These are phyloP conservation scores for Ceratina japonica DNA, from an alignment of 1,140 invertebrate species.

Conservation along the genomic window DNA sequence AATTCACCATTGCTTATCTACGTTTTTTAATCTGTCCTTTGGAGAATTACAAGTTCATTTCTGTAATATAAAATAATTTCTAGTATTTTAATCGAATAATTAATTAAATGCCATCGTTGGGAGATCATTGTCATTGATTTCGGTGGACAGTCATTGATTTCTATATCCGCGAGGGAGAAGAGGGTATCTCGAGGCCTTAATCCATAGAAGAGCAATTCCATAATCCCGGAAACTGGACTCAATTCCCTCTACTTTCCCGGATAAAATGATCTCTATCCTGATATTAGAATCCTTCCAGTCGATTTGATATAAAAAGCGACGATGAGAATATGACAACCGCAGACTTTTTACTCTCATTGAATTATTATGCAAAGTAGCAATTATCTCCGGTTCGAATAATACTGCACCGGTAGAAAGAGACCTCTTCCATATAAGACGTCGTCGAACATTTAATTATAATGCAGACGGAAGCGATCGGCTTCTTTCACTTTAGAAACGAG, in stretches of 20 bases:
- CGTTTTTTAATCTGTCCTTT: too few relatives aligned
- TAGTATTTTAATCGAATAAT: too few relatives aligned
- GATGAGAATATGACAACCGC: slow-evolving; percentile 32
- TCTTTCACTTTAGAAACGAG: slow-evolving; percentile 54
- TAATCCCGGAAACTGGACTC: slow-evolving; percentile 51
- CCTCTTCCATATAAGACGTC: slow-evolving; percentile 64
- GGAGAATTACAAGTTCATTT: too few relatives aligned
- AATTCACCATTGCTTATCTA: too few relatives aligned
- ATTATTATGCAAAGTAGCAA: slow-evolving; percentile 73
- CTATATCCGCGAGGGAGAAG: neutral
- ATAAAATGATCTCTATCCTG: slow-evolving; percentile 51
- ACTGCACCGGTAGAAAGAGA: slow-evolving; percentile 18
- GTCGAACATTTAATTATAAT: slow-evolving; percentile 68
- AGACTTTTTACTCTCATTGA: slow-evolving; percentile 58
- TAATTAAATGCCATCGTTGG: too few relatives aligned
- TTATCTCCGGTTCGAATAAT: slow-evolving; percentile 65
- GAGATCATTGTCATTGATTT: neutral
- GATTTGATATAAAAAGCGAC: slow-evolving; percentile 37
- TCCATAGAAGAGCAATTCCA: slow-evolving; percentile 22
- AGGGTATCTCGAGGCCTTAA: slow-evolving; percentile 13
- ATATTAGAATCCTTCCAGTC: slow-evolving; percentile 48
- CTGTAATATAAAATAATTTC: too few relatives aligned
- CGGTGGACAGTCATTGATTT: neutral
- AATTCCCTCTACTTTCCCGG: slow-evolving; percentile 36
- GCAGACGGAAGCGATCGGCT: slow-evolving; percentile 23